Conservation (phyloP, 2,888 invertebrate species). For the Lasioglossum villosulum region DNA sequence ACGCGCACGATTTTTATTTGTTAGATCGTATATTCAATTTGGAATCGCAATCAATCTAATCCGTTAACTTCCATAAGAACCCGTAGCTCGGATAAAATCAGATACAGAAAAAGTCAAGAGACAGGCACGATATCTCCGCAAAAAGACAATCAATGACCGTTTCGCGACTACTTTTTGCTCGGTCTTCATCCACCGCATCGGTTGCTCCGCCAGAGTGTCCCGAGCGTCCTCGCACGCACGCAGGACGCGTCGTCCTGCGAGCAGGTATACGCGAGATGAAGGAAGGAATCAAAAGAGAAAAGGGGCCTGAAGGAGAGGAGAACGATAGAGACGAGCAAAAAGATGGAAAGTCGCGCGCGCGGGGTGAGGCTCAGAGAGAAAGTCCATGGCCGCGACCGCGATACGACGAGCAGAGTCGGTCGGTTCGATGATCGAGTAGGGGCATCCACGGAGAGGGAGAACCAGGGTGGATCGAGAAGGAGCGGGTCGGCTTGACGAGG, state of each 20-base stretch:
- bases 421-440: conserved; percentile 38
- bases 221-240: conserved; percentile 28
- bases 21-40: neutral
- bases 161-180: neutral
- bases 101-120: neutral
- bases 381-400: conserved; percentile 41
- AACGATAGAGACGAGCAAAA: conserved; percentile 6
- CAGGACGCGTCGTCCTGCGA: conserved; percentile 4
- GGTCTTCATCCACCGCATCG: conserved; percentile 4
- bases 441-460: conserved; percentile 36
- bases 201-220: neutral
- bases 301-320: neutral
- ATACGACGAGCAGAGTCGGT: conserved; percentile 34
- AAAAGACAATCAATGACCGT: neutral
- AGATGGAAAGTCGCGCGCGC: neutral
- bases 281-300: conserved; percentile 5
- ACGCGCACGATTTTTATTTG: neutral
- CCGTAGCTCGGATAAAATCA: neutral
- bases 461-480: conserved; percentile 29
- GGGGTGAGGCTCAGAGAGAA: conserved; percentile 8
- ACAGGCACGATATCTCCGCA: neutral
- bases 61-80: neutral
- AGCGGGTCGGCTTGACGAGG: conserved; percentile 33
- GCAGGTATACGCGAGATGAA: conserved; percentile 26
- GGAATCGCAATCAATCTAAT: neutral